Evolutionary conservation across 2,113 vertebrate genomes (phyloP).

Genomic region (Hiodon tergisus): DNA sequence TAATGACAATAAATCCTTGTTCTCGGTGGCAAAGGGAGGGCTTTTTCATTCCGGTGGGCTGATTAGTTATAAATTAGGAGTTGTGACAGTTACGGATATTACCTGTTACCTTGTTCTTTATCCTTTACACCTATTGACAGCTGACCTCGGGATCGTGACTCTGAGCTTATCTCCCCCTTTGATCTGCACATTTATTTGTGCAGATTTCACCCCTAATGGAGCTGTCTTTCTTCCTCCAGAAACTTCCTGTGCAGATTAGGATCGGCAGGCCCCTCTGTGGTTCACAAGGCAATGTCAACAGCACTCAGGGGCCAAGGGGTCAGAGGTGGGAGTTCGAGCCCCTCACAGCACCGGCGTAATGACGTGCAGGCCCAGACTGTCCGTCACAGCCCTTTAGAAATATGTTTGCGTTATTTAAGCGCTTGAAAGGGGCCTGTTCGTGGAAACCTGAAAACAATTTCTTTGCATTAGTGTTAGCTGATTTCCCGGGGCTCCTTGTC

Average conservation of each 20-base stretch:
- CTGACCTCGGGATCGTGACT: conserved; percentile 32
- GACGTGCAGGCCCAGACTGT: conserved; percentile 58
- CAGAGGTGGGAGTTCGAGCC: conserved; percentile 51
- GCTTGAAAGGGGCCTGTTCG: conserved; percentile 60
- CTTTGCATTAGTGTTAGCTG: conserved; percentile 56
- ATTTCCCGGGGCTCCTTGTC: conserved; percentile 57
- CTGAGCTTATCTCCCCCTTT: conserved; percentile 50
- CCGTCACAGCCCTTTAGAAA: conserved; percentile 39
- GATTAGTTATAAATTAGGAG: conserved; percentile 23
- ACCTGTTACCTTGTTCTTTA: conserved; percentile 38
- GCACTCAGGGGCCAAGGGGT: conserved; percentile 58
- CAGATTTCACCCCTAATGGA: conserved; percentile 49
- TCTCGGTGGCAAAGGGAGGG: not conserved
- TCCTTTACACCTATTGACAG: conserved; percentile 42
- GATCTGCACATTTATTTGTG: conserved; percentile 53
- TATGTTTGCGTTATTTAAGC: conserved; percentile 46
- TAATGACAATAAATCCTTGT: not conserved
- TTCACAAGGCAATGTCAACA: conserved; percentile 44
- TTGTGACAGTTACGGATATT: conserved; percentile 26
- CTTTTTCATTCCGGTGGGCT: conserved; percentile 6
- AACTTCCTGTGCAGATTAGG: conserved; percentile 49
- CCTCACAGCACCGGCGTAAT: conserved; percentile 50
- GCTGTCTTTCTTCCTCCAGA: conserved; percentile 35
- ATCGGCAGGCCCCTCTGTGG: conserved; percentile 48
- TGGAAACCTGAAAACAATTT: conserved; percentile 68